A percentile compares a stretch with the other conserved stretches of the same genome.
Evolutionary conservation across 2,113 vertebrate species (phyloP).

Genomic region (Telmatochromis sp.): DNA sequence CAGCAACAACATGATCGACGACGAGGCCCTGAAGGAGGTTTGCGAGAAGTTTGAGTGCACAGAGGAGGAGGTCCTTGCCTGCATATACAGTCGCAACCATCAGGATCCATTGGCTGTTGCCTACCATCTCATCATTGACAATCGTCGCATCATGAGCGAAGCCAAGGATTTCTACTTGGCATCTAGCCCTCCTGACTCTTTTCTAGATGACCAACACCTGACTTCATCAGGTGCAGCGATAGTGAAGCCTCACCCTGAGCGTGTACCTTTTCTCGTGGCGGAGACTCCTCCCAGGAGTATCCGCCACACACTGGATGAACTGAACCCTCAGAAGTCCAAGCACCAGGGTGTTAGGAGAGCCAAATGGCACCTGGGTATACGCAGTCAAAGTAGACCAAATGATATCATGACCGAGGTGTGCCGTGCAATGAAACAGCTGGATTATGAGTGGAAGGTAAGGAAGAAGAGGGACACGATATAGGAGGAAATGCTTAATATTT

Average conservation of each 20-base stretch:
- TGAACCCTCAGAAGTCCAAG: constrained; percentile 97
- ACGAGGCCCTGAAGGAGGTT: constrained; percentile 96
- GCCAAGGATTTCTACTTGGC: constrained; percentile 98
- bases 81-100: constrained; percentile 89
- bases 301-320: constrained; percentile 90
- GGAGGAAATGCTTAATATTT: constrained; percentile 43
- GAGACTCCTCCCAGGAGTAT: constrained; percentile 79
- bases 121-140: constrained; percentile 98
- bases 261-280: constrained; percentile 87
- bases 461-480: constrained; percentile 66
- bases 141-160: constrained; percentile 96
- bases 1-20: constrained; percentile 95
- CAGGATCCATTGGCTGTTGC: constrained; percentile 93
- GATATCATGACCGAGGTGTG: constrained; percentile 99
- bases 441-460: constrained; percentile 97
- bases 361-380: constrained; percentile 96
- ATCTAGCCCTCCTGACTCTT: constrained; percentile 91
- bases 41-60: constrained; percentile 97
- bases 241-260: constrained; percentile 87
- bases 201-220: constrained; percentile 89
- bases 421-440: constrained; percentile 94
- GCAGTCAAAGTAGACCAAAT: constrained; percentile 94
- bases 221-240: constrained; percentile 46
- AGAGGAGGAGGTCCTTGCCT: constrained; percentile 92
- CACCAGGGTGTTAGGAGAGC: constrained; percentile 92